A percentile compares a stretch with the other conserved stretches of the same genome.
These are phyloP conservation scores for Deroplatys truncata DNA, from an alignment of 2,888 invertebrate genomes.

Conservation along the genomic window DNA sequence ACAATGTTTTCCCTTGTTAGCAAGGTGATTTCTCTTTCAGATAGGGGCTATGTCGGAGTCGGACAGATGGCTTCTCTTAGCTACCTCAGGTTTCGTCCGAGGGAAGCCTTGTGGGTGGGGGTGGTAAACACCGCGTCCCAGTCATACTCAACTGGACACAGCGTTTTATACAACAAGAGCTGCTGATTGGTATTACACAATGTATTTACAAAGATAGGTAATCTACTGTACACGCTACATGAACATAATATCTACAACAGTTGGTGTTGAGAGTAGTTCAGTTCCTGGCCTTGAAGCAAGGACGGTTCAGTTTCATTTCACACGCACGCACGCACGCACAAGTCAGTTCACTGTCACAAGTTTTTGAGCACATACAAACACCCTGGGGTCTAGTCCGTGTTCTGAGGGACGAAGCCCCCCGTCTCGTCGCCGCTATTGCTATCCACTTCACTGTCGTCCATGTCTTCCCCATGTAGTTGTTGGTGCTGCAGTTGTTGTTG, in stretches of 20 bases:
- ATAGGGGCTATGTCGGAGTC: too few relatives aligned
- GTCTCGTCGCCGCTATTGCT: slow-evolving; percentile 27
- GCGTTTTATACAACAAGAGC: too few relatives aligned
- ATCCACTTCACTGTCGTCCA: slow-evolving; percentile 29
- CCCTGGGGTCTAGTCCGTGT: not conserved
- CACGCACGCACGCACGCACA: not conserved
- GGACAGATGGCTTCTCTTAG: too few relatives aligned
- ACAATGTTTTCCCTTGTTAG: too few relatives aligned
- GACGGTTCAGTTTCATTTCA: not conserved
- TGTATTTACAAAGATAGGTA: not conserved
- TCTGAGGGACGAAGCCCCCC: not conserved
- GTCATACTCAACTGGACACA: too few relatives aligned
- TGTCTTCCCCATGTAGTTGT: slow-evolving; percentile 21
- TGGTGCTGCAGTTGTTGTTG: slow-evolving; percentile 32
- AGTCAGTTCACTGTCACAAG: too few relatives aligned
- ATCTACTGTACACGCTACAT: not conserved
- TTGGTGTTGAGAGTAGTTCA: not conserved
- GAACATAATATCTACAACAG: not conserved
- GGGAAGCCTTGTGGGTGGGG: too few relatives aligned
- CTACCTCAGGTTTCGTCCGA: too few relatives aligned
- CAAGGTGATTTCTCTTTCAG: too few relatives aligned
- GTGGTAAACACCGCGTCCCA: too few relatives aligned
- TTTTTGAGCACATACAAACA: not conserved
- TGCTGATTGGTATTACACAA: not conserved
- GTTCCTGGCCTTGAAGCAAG: not conserved